phyloP scores from a whole-genome alignment of 1,140 invertebrate species.

The Idris sp. region DNA sequence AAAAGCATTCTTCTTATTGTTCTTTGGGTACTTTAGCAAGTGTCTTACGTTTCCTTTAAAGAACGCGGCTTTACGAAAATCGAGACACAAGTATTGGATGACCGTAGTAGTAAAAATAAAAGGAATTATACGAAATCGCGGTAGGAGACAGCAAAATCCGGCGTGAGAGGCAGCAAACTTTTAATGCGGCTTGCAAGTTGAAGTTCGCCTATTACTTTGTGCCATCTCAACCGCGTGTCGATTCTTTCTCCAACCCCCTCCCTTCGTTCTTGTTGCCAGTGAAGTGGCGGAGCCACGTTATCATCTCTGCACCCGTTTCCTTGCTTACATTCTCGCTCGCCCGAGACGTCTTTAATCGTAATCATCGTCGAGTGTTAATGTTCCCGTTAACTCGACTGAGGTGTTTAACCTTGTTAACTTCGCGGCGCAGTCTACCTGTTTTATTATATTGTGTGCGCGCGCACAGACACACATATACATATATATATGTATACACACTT shows the following conservation, averaged over 20 bases:
- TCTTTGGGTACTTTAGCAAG: constrained; percentile 34
- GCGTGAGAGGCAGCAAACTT: constrained; percentile 50
- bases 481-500: constrained; percentile 7
- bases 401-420: constrained; percentile 79
- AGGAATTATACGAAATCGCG: constrained; percentile 30
- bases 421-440: constrained; percentile 62
- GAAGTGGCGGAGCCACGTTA: constrained; percentile 38
- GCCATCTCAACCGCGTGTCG: constrained; percentile 60
- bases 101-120: constrained; percentile 48
- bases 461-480: constrained; percentile 1
- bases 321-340: constrained; percentile 59
- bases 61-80: constrained; percentile 30
- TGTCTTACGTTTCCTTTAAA: constrained; percentile 42
- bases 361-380: constrained; percentile 78
- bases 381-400: constrained; percentile 78
- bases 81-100: constrained; percentile 43
- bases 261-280: constrained; percentile 1
- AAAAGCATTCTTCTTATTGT: constrained; percentile 10
- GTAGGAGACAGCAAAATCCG: constrained; percentile 17
- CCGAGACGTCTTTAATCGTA: constrained; percentile 77
- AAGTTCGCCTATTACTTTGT: constrained; percentile 66
- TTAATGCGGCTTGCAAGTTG: constrained; percentile 64
- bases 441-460: constrained; percentile 29
- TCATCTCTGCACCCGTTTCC: constrained; percentile 60
- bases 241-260: constrained; percentile 35